Percentiles rank a stretch among this genome's conserved stretches.
phyloP scores from a whole-genome alignment of 2,888 invertebrate species.

The Baccha elongata region DNA sequence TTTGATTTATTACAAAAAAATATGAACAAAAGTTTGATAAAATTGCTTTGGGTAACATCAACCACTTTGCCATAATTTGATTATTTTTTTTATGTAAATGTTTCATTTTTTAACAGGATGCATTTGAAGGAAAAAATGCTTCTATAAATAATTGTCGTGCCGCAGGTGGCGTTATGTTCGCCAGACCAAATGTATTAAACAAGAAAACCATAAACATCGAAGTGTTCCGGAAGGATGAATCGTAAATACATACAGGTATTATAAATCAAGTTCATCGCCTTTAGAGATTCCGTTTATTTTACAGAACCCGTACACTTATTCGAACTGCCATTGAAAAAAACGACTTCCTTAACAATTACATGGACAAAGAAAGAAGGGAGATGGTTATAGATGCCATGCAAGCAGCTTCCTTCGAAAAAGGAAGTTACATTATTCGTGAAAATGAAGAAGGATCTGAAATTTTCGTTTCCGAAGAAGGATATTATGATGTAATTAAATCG shows the following conservation, averaged over 20 bases:
- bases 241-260: conserved; percentile 80
- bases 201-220: conserved; percentile 83
- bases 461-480: conserved; percentile 93
- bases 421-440: conserved; percentile 89
- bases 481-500: conserved; percentile 92
- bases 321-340: conserved; percentile 89
- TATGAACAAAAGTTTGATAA: too few species aligned
- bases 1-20: too few species aligned
- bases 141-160: conserved; percentile 75
- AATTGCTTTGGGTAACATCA: too few species aligned
- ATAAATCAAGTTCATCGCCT: neutral
- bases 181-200: conserved; percentile 82
- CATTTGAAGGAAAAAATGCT: conserved; percentile 46
- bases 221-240: conserved; percentile 84
- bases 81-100: too few species aligned
- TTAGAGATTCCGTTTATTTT: conserved; percentile 20
- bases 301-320: conserved; percentile 86
- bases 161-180: conserved; percentile 84
- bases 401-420: conserved; percentile 86
- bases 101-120: conserved; percentile 26
- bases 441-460: conserved; percentile 93
- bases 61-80: too few species aligned
- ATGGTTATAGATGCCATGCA: conserved; percentile 93
- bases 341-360: conserved; percentile 91
- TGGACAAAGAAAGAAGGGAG: conserved; percentile 88